Conservation (phyloP, 1,140 invertebrate genomes). For the Drosophila tristis region DNA sequence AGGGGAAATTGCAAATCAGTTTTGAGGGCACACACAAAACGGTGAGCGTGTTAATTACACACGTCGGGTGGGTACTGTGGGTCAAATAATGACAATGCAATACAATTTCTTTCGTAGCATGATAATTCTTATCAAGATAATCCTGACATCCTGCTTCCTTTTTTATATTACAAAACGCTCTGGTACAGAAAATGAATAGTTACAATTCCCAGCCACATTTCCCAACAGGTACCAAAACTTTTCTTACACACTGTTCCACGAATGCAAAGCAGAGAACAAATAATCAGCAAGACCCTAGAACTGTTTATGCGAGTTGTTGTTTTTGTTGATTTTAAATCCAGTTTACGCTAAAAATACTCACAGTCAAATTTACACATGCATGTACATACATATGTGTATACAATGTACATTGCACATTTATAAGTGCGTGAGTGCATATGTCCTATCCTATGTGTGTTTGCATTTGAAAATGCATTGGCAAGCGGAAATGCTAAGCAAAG, state of each 20-base stretch:
- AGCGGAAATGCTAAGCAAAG: conserved; percentile 71
- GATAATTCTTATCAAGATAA: not conserved
- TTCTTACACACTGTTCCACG: no score
- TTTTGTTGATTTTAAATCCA: conserved; percentile 34
- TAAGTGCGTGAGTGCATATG: conserved; percentile 9
- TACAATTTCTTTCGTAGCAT: not conserved
- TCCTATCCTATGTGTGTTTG: conserved; percentile 2
- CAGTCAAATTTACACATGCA: not conserved
- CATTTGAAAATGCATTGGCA: conserved; percentile 65
- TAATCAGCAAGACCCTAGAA: conserved; percentile 27
- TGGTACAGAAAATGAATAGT: no score
- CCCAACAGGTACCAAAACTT: no score
- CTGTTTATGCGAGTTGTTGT: not conserved
- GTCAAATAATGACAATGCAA: conserved; percentile 6
- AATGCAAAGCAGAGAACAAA: not conserved
- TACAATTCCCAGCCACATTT: no score
- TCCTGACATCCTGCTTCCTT: not conserved
- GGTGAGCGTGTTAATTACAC: conserved; percentile 63
- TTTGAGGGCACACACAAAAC: conserved; percentile 31
- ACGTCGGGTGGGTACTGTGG: conserved; percentile 16
- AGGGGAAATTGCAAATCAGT: conserved; percentile 66
- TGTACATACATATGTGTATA: no score
- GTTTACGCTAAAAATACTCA: conserved; percentile 12
- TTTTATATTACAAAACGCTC: not conserved
- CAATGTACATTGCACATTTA: no score